Percentiles rank a stretch among this genome's conserved stretches.
phyloP scores from a whole-genome alignment of 2,888 invertebrate species.

The Cephus pygmeus region DNA sequence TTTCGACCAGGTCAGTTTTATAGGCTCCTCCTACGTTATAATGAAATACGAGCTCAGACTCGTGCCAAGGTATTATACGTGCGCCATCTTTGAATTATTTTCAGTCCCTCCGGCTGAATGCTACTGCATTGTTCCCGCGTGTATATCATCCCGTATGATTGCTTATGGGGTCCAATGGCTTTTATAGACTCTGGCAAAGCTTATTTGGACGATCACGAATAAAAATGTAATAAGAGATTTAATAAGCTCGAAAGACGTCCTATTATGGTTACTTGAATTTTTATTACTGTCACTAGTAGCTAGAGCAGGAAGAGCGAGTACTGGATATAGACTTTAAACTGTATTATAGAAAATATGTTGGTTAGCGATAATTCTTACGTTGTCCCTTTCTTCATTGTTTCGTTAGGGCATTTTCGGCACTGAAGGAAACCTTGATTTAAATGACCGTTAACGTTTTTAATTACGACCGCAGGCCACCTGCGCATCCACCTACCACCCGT shows the following conservation, averaged over 20 bases:
- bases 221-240: not conserved
- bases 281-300: not conserved
- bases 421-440: not conserved
- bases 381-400: not conserved
- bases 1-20: conserved; percentile 38
- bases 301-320: not conserved
- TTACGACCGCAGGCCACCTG: conserved; percentile 17
- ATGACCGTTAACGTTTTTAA: conserved; percentile 22
- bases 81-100: not conserved
- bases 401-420: not conserved
- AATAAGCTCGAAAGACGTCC: not conserved
- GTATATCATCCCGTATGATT: not conserved
- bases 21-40: conserved; percentile 16
- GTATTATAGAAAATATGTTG: not conserved
- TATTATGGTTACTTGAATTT: not conserved
- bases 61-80: not conserved
- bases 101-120: not conserved
- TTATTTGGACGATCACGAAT: too few relatives aligned
- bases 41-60: not conserved
- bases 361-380: not conserved
- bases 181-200: not conserved
- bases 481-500: conserved; percentile 4
- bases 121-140: not conserved
- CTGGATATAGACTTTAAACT: not conserved
- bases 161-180: not conserved